A percentile compares a stretch with the other conserved stretches of the same genome.
phyloP scores from a whole-genome alignment of 2,888 invertebrate species.

The Terebella lapidaria region DNA sequence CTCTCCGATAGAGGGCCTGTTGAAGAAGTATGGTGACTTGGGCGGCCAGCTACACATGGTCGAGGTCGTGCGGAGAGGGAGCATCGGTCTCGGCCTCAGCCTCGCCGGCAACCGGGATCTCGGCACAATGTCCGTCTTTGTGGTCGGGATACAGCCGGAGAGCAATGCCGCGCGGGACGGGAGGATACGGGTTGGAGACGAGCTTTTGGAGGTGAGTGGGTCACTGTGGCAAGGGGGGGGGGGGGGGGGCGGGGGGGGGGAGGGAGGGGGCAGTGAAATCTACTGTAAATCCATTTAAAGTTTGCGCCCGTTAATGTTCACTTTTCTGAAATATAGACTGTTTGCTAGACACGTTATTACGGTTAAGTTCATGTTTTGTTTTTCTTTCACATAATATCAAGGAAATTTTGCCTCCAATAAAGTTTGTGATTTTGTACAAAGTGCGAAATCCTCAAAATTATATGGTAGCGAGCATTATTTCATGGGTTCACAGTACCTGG shows the following conservation, averaged over 20 bases:
- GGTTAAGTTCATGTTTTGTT: too few relatives aligned
- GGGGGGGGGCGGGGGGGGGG: not conserved
- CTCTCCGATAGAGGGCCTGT: conserved; percentile 34
- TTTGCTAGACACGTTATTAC: too few relatives aligned
- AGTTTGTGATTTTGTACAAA: too few relatives aligned
- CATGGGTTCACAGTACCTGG: too few relatives aligned
- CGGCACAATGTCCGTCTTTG: conserved; percentile 90
- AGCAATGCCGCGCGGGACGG: conserved; percentile 69
- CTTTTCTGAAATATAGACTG: too few relatives aligned
- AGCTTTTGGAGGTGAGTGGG: conserved; percentile 78
- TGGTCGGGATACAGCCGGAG: conserved; percentile 88
- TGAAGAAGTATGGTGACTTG: conserved; percentile 82
- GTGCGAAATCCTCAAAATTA: too few relatives aligned
- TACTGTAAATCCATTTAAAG: too few relatives aligned
- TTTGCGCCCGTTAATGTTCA: too few relatives aligned
- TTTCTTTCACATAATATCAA: too few relatives aligned
- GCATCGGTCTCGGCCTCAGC: conserved; percentile 72
- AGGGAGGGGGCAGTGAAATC: not conserved
- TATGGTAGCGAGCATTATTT: too few relatives aligned
- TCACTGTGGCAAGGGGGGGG: not conserved
- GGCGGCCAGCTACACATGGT: conserved; percentile 64
- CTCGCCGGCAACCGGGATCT: conserved; percentile 91
- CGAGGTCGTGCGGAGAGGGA: conserved; percentile 64
- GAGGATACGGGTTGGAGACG: conserved; percentile 84
- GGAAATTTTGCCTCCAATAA: too few relatives aligned